Base-by-base conservation (phyloP, 2,113 vertebrate genomes). In the Sinocyclocheilus grahami region DNA sequence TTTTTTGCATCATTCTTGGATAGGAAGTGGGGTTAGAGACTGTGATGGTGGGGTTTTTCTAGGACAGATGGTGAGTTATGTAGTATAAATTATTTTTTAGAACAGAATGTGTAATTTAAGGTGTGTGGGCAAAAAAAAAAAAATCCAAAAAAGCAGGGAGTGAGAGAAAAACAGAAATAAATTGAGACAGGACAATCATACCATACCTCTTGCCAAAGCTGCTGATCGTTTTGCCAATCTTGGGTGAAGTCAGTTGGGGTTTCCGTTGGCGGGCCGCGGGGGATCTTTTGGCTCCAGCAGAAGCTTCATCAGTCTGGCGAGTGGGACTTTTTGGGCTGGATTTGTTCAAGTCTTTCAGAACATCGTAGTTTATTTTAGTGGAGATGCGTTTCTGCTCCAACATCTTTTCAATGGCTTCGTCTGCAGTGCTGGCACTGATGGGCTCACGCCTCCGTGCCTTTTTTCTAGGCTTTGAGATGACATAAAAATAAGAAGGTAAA, bases 351-450 rank as follows among this genome's bases (percentile, higher is more conserved):
- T 96, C 97, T 62, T 96, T 96, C 83, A 99, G 95, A 69, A 99
- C 97, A 42, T 97, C 97, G 85, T 99, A 99, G 95, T 99, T 98
- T 93, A 99, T 99, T 94, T 99, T 99, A 92, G 95, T 95, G 10
- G 98, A 99, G 91, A 99, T 97, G 88, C 92, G 96, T 93, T 99
- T 99, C 94, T 97, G 97, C 90, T 99, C 97, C 93, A 99, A 91
- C 97, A 99, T 99, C 95, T 97, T 99, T 93, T 95, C 97, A 53
- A 99, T 99, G 92, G 98, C 98, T 90, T 99, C 98, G 58, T 97
- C 97, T 0, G 97, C 97, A 0, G 97, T 97, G 95, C 92, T 96
- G 86, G 97, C 98, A 72, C 94, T 93, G 92, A 99, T 97, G 0
- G 96, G 95, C 65, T 95, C 93, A 13, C 94, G 92, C 46, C 92